Evolutionary conservation across 2,797 vertebrate genomes (phyloP), one percentile per base, ranked within the genome.

Genomic region (Mallotus villosus): DNA sequence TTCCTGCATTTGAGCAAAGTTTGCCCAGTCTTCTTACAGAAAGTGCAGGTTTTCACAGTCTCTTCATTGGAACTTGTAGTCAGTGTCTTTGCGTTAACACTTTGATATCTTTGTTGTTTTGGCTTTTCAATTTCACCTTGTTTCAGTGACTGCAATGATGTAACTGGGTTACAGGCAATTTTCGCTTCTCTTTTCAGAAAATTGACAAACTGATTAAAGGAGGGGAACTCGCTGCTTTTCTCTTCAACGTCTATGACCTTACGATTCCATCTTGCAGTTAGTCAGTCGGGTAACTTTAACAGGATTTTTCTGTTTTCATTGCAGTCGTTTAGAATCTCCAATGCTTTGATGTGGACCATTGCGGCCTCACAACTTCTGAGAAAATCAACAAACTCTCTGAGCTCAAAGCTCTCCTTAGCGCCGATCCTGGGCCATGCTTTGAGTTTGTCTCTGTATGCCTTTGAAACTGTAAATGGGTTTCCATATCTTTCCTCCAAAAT

Each of bases 361-460:
- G 77, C 76, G 27, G 75, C 72, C 25, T 87, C 77, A 64, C 74
- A 87, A 63, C 82, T 79, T 0, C 34, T 14, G 0, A 77, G 55
- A 65, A 81, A 86, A 12, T 87, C 78, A 3, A 53, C 72, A 55
- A 79, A 84, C 0, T 82, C 66, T 72, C 81, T 73, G 4, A 81
- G 72, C 62, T 81, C 77, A 70, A 68, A 21, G 19, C 75, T 77
- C 14, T 84, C 79, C 11, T 75, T 85, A 16, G 79, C 25, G 2
- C 66, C 70, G 0, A 82, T 78, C 29, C 71, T 85, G 4, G 82
- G 72, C 79, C 74, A 85, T 2, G 70, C 22, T 25, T 82, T 46
- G 1, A 87, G 67, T 25, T 82, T 79, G 37, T 82, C 78, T 79
- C 80, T 75, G n/a, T 74, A 84, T 1, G 72, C 12, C n/a, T 81